Evolutionary conservation across 2,113 vertebrate species (phyloP).

Genomic region (Pipa parva): DNA sequence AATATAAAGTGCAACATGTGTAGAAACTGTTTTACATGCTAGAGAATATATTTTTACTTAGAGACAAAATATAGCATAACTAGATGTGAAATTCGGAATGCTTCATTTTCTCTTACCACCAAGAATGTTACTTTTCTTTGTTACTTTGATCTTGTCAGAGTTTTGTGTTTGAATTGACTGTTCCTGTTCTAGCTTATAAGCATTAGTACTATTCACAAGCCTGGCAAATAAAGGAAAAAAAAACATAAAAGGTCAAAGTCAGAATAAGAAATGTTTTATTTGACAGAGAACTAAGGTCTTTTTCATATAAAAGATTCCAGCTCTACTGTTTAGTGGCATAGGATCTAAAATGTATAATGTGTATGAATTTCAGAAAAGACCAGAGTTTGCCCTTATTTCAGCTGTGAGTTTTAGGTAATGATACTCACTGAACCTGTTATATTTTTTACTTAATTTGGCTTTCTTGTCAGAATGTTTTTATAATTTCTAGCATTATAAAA

Average conservation of each 20-base stretch:
- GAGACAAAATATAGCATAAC: too few species aligned
- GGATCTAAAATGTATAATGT: neutral
- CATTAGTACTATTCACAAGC: constrained; percentile 1
- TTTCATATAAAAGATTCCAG: neutral
- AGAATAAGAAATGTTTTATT: neutral
- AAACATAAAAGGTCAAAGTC: neutral
- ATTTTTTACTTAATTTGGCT: too few species aligned
- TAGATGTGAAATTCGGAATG: neutral
- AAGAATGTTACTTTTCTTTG: neutral
- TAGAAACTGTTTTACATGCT: too few species aligned
- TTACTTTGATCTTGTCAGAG: constrained; percentile 1
- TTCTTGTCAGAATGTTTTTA: too few species aligned
- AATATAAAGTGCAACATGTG: too few species aligned
- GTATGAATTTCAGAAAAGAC: neutral
- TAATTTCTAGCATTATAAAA: too few species aligned
- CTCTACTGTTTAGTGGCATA: neutral
- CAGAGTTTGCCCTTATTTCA: neutral
- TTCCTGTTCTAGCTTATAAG: neutral
- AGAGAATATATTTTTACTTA: too few species aligned
- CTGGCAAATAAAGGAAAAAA: neutral
- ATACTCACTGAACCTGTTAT: too few species aligned
- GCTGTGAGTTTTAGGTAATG: too few species aligned
- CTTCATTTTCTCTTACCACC: neutral
- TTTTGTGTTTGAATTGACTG: neutral
- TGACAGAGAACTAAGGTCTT: neutral